Conservation (phyloP, 2,888 invertebrate species). For the Priocnemis perturbator region DNA sequence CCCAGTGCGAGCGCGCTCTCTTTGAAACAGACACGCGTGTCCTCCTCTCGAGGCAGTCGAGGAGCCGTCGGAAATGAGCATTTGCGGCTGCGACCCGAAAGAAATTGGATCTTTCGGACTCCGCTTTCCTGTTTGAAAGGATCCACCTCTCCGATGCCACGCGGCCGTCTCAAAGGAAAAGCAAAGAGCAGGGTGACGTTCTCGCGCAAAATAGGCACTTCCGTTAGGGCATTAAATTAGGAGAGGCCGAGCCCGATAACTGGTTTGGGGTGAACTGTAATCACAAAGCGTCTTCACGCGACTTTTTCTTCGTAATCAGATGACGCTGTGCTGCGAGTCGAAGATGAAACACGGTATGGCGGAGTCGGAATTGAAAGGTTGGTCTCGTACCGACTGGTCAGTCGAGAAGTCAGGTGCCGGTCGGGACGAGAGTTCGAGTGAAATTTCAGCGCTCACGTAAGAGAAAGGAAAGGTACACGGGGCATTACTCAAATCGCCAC, state of each 20-base stretch:
- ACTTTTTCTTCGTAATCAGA: too few relatives aligned
- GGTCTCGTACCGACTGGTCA: too few relatives aligned
- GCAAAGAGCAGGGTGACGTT: conserved; percentile 34
- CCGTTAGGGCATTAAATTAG: neutral
- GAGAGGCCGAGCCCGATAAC: too few relatives aligned
- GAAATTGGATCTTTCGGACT: conserved; percentile 52
- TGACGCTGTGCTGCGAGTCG: too few relatives aligned
- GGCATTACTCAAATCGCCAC: conserved; percentile 1
- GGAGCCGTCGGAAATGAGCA: conserved; percentile 16
- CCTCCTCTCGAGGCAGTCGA: neutral
- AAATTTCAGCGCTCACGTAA: too few relatives aligned
- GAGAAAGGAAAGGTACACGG: neutral
- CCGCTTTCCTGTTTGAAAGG: conserved; percentile 35
- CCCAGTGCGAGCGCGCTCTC: conserved; percentile 3
- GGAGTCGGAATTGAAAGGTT: too few relatives aligned
- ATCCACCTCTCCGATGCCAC: neutral
- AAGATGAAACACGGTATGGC: too few relatives aligned
- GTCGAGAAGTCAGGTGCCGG: too few relatives aligned
- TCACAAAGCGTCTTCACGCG: too few relatives aligned
- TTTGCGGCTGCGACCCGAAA: conserved; percentile 32
- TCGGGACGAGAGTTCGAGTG: too few relatives aligned
- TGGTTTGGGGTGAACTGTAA: too few relatives aligned
- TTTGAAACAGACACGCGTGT: conserved; percentile 1
- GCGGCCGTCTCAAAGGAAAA: conserved; percentile 29
- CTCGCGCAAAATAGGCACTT: conserved; percentile 52